phyloP scores from a whole-genome alignment of 2,113 vertebrate species.

The Limanda limanda region DNA sequence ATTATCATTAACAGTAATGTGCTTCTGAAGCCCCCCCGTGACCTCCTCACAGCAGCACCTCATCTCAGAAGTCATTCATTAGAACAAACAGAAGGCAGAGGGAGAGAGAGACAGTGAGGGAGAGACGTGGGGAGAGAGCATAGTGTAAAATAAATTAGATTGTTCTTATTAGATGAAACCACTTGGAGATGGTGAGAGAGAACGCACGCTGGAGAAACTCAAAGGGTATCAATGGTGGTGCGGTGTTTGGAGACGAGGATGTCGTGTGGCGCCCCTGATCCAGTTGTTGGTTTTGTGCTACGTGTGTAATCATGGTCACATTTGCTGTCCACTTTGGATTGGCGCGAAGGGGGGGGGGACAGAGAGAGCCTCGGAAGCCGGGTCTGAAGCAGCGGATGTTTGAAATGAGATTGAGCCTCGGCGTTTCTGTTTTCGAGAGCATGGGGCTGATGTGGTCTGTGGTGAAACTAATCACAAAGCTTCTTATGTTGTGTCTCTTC shows the following conservation, averaged over 20 bases:
- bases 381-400: conserved; percentile 43
- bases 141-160: conserved; percentile 73
- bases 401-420: conserved; percentile 48
- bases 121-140: conserved; percentile 56
- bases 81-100: conserved; percentile 82
- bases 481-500: conserved; percentile 71
- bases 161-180: conserved; percentile 68
- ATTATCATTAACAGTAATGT: conserved; percentile 84
- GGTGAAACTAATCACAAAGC: conserved; percentile 73
- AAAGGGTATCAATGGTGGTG: conserved; percentile 37
- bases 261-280: conserved; percentile 46
- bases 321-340: conserved; percentile 62
- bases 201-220: conserved; percentile 37
- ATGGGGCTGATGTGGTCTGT: conserved; percentile 18
- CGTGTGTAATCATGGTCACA: conserved; percentile 63
- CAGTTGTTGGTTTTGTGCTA: conserved; percentile 56
- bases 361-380: conserved; percentile 20
- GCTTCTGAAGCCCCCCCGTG: conserved; percentile 79
- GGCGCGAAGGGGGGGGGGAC: conserved; percentile 21
- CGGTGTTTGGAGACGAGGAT: conserved; percentile 57
- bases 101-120: conserved; percentile 58
- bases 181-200: conserved; percentile 44
- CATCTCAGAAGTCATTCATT: conserved; percentile 83
- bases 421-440: conserved; percentile 49
- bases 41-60: conserved; percentile 79